phyloP scores from a whole-genome alignment of 64 coral and sea anemone genomes.

The Porites lutea region DNA sequence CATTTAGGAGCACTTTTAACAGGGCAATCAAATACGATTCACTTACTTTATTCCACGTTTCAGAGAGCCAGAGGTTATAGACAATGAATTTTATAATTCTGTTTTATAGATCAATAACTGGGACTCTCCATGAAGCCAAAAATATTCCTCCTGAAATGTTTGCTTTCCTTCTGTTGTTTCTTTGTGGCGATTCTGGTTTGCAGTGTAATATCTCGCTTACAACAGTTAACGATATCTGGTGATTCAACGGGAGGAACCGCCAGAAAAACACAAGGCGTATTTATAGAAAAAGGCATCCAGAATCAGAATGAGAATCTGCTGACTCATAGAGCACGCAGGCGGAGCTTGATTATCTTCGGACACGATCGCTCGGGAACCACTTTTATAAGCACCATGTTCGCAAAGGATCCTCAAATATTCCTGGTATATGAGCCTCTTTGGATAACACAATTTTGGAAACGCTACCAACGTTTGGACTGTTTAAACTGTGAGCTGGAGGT shows the following conservation, averaged over 20 bases:
- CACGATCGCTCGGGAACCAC: constrained; percentile 68
- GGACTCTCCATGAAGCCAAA: neutral
- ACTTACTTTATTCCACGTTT: too few species aligned
- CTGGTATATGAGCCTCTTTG: constrained; percentile 65
- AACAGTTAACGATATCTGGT: neutral
- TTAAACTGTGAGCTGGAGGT: constrained; percentile 6
- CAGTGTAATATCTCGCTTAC: neutral
- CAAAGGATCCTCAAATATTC: constrained; percentile 61
- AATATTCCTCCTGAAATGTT: neutral
- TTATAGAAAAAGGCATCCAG: neutral
- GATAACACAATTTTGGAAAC: constrained; percentile 10
- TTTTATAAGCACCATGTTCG: constrained; percentile 55
- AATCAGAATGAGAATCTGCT: neutral
- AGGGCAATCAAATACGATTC: too few species aligned
- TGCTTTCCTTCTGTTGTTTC: neutral
- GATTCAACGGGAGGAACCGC: too few species aligned
- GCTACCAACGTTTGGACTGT: neutral
- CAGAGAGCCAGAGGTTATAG: too few species aligned
- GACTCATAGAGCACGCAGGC: neutral
- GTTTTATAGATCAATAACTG: too few species aligned
- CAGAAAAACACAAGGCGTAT: neutral
- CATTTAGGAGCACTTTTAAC: too few species aligned
- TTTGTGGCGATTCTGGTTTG: neutral
- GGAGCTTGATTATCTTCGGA: constrained; percentile 45
- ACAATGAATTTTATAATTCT: too few species aligned